phyloP scores from a whole-genome alignment of 2,888 invertebrate genomes.

The Charanyca ferruginea region DNA sequence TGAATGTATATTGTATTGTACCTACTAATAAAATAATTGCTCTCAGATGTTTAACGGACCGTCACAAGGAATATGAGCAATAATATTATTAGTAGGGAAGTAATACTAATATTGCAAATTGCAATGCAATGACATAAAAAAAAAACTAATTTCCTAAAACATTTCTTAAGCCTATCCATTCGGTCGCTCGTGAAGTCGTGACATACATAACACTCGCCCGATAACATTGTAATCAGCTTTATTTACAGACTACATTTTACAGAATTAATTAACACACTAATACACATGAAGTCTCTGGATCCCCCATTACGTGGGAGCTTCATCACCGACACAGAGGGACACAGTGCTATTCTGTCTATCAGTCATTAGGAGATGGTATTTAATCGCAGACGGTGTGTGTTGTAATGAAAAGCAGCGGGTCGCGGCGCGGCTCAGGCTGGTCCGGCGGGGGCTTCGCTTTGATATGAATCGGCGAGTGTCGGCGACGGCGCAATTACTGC shows the following conservation, averaged over 20 bases:
- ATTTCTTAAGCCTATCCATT: no score
- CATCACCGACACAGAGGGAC: not conserved
- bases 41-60: not conserved
- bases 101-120: no score
- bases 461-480: constrained; percentile 49
- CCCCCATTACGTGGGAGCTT: constrained; percentile 15
- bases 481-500: constrained; percentile 57
- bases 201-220: constrained; percentile 2
- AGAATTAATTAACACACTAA: constrained; percentile 40
- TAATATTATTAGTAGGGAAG: not conserved
- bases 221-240: constrained; percentile 7
- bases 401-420: constrained; percentile 39
- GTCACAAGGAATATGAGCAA: not conserved
- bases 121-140: no score
- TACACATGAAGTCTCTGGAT: constrained; percentile 27
- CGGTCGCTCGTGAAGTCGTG: constrained; percentile 10
- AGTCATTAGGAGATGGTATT: constrained; percentile 5
- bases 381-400: not conserved
- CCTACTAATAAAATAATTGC: not conserved
- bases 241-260: constrained; percentile 34
- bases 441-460: constrained; percentile 42
- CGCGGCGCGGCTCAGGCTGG: constrained; percentile 9
- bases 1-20: not conserved
- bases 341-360: constrained; percentile 10
- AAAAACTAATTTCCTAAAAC: no score